Base-by-base conservation (phyloP, 2,888 invertebrate species). In the Lacanobia wlatinum region DNA sequence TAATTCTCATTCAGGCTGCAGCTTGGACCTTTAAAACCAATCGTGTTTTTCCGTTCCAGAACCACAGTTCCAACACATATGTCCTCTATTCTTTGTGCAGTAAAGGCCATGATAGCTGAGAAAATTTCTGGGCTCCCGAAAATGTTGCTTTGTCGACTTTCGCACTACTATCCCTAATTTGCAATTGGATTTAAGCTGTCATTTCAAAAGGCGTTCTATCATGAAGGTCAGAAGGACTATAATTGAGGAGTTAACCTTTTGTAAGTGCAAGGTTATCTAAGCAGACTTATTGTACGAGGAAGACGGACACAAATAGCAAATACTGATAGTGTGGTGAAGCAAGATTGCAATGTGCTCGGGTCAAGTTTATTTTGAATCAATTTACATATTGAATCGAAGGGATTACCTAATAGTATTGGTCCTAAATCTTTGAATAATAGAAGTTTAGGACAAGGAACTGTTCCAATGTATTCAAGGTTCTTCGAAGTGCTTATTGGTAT, bases 1-100 rank as follows among this genome's bases (percentile, higher is more conserved):
- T 92, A 92, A 91, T 90, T 90, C 89, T 90, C 89, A 90, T 92
- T 91, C 89, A 90, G 88, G 87, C 85, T 90, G 89, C 90, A 86
- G 84, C 84, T 82, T 82, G 87, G 82, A 87, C 86, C 79, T 78
- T 68, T 55, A 59, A 58, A 52, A 74, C 77, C 66, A 72, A 63
- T 56, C 61, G 40, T 21, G 46, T 70, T 63, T 79, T 76, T 9
- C 34, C 8, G 48, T 62, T 62, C 9, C 23, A 55, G 46, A 75
- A 70, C n/a, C 8, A 0, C 21, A 9, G 52, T 65, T 4, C 18
- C 0, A n/a, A 61, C 46, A 61, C 16, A 43, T 1, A 23, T 55
- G 65, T 3, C 3, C 56, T 70, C 38, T 84, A 77, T 70, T 0
- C 1, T 28, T 4, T 1, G 2, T 16, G 8, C 2, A 40, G 56